Evolutionary conservation across 2,888 invertebrate species (phyloP).

Genomic region (Drosophila prolongata): DNA sequence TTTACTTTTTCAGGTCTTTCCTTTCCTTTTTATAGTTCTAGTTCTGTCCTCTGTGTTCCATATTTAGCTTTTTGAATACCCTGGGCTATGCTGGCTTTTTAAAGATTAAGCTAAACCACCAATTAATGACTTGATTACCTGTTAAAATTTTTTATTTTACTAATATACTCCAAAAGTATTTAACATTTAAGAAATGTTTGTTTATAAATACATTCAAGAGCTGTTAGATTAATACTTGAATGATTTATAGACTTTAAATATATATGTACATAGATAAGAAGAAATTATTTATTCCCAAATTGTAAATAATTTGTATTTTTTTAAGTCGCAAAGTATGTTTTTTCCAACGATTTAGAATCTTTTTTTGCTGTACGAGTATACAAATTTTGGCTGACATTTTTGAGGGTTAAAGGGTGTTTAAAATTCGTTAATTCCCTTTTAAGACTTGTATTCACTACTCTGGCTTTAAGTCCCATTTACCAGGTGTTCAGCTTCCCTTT

Average conservation of each 20-base stretch:
- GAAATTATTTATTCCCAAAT: too few relatives aligned
- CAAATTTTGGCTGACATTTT: not conserved
- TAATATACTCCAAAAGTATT: too few relatives aligned
- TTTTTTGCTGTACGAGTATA: not conserved
- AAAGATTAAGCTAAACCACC: not conserved
- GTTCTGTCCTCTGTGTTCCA: slow-evolving; percentile 2
- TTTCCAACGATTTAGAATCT: not conserved
- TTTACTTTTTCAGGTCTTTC: slow-evolving; percentile 4
- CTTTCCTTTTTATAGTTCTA: not conserved
- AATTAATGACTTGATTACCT: not conserved
- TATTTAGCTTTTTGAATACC: slow-evolving; percentile 12
- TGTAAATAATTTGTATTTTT: too few relatives aligned
- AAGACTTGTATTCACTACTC: slow-evolving; percentile 10
- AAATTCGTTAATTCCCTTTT: not conserved
- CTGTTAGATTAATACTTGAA: too few relatives aligned
- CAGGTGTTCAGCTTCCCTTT: slow-evolving; percentile 51
- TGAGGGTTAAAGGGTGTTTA: slow-evolving; percentile 3
- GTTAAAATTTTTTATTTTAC: too few relatives aligned
- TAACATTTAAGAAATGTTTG: too few relatives aligned
- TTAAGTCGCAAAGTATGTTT: too few relatives aligned
- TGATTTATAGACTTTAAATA: too few relatives aligned
- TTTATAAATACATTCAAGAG: too few relatives aligned
- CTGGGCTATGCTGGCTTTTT: not conserved
- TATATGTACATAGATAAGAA: too few relatives aligned
- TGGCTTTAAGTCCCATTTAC: slow-evolving; percentile 54